phyloP scores from a whole-genome alignment of 2,888 invertebrate species.

The Matsumyia berberina region DNA sequence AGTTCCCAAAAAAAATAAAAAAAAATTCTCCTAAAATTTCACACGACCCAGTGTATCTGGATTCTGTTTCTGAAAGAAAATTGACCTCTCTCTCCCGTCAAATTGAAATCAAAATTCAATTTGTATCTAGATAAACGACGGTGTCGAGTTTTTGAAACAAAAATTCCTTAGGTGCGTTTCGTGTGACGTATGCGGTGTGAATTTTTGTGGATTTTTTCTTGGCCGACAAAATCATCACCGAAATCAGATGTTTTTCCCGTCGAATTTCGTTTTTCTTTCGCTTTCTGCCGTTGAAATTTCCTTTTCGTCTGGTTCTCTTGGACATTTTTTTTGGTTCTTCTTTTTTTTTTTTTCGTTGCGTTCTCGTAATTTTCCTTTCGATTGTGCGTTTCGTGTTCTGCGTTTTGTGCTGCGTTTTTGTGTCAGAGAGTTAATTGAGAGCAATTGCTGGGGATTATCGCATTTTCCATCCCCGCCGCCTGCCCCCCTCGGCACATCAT shows the following conservation, averaged over 20 bases:
- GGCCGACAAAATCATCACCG: background rate
- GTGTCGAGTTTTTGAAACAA: conserved; percentile 7
- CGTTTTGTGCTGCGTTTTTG: conserved; percentile 55
- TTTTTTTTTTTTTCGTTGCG: conserved; percentile 8
- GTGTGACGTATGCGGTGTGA: conserved; percentile 8
- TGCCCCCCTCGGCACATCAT: conserved; percentile 17
- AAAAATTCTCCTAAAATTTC: too few relatives aligned
- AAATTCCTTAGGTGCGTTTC: conserved; percentile 7
- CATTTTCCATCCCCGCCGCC: conserved; percentile 43
- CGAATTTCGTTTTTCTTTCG: conserved; percentile 15
- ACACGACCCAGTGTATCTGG: too few relatives aligned
- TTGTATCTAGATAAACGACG: too few relatives aligned
- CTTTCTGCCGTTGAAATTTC: conserved; percentile 36
- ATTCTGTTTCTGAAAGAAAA: too few relatives aligned
- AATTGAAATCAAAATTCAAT: too few relatives aligned
- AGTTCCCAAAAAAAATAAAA: too few relatives aligned
- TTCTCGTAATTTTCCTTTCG: conserved; percentile 60
- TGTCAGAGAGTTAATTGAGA: conserved; percentile 69
- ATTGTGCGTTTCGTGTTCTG: conserved; percentile 60
- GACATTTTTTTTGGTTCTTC: conserved; percentile 22
- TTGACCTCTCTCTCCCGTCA: too few relatives aligned
- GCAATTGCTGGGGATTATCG: conserved; percentile 71
- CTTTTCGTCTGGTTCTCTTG: conserved; percentile 28
- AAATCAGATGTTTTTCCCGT: conserved; percentile 35
- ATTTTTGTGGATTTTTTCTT: conserved; percentile 1